Percentiles rank a stretch among this genome's conserved stretches.
Evolutionary conservation across 2,888 invertebrate genomes (phyloP).

Genomic region (Nymphalis urticae): DNA sequence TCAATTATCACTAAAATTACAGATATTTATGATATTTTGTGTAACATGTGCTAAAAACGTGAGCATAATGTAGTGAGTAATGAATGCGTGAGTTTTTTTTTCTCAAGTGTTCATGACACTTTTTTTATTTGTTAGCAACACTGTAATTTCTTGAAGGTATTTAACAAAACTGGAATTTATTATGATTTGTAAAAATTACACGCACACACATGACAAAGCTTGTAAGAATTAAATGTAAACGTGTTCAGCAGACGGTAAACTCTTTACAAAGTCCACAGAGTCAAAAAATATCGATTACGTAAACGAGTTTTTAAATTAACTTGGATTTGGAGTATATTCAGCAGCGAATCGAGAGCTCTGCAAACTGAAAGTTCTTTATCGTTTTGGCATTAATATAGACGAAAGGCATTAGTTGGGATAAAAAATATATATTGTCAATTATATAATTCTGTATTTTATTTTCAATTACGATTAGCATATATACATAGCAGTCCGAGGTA

Average conservation of each 20-base stretch:
- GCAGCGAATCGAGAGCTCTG: neutral
- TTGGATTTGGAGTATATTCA: neutral
- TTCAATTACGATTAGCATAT: too few species aligned
- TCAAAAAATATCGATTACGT: neutral
- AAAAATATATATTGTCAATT: neutral
- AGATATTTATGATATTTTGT: neutral
- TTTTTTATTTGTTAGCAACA: too few species aligned
- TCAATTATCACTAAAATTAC: slow-evolving; percentile 2
- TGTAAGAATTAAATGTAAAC: neutral
- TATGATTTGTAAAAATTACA: too few species aligned
- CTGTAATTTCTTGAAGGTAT: too few species aligned
- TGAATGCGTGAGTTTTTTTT: too few species aligned
- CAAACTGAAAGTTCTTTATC: neutral
- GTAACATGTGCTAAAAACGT: neutral
- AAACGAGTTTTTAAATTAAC: neutral
- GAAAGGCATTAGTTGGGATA: too few species aligned
- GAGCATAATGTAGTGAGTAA: too few species aligned
- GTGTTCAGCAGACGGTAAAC: neutral
- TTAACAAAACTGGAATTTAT: too few species aligned
- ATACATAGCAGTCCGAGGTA: too few species aligned
- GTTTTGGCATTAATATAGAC: neutral
- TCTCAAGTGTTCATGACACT: too few species aligned
- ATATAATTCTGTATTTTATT: too few species aligned
- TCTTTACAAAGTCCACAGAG: neutral
- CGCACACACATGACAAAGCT: neutral